Evolutionary conservation across 2,888 invertebrate species (phyloP).

Genomic region (Spodoptera picta): DNA sequence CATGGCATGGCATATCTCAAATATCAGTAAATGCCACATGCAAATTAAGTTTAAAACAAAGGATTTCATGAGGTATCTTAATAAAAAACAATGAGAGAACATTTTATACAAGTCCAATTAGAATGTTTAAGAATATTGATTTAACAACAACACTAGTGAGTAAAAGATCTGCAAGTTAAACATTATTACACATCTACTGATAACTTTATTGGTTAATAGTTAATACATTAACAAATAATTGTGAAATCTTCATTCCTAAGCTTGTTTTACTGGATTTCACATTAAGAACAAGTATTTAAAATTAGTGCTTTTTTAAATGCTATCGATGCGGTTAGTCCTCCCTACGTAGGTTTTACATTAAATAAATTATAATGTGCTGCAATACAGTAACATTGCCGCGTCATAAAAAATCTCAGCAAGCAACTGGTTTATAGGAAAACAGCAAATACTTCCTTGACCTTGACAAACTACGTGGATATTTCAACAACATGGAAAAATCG

Average conservation of each 20-base stretch:
- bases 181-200: not conserved
- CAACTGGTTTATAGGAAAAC: slow-evolving; percentile 26
- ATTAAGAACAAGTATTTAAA: slow-evolving; percentile 5
- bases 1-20: too few relatives aligned
- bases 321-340: slow-evolving; percentile 16
- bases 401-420: slow-evolving; percentile 40
- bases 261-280: slow-evolving; percentile 6
- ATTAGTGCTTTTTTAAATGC: not conserved
- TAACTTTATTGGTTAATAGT: slow-evolving; percentile 7
- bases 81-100: not conserved
- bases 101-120: too few relatives aligned
- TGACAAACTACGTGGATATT: slow-evolving; percentile 37
- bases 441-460: slow-evolving; percentile 47
- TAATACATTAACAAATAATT: slow-evolving; percentile 27
- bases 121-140: too few relatives aligned
- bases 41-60: too few relatives aligned
- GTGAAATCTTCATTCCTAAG: slow-evolving; percentile 25
- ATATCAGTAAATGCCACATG: too few relatives aligned
- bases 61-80: too few relatives aligned
- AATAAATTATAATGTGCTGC: slow-evolving; percentile 18
- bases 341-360: slow-evolving; percentile 14
- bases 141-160: not conserved
- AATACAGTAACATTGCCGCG: slow-evolving; percentile 42
- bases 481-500: slow-evolving; percentile 18
- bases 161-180: not conserved